Conservation (phyloP, 2,888 invertebrate species). For the Baronia brevicornis region DNA sequence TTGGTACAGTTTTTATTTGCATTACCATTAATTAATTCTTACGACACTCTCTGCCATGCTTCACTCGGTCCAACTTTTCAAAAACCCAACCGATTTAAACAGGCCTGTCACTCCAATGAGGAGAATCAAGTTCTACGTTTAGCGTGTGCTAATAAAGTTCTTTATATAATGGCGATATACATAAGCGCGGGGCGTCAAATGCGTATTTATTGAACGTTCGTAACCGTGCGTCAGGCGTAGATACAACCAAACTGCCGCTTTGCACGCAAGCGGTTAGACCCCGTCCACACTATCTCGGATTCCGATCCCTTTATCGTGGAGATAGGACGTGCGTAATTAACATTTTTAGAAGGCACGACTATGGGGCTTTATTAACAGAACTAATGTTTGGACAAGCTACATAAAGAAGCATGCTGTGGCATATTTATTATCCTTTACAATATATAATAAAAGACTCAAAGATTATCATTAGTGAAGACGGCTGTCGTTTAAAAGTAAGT, state of each 20-base stretch:
- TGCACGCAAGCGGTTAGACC: conserved; percentile 39
- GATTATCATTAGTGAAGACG: no score
- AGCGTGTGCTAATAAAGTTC: conserved; percentile 22
- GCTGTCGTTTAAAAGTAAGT: no score
- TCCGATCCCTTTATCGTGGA: conserved; percentile 19
- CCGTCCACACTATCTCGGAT: conserved; percentile 22
- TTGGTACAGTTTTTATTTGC: neutral
- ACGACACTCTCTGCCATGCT: neutral
- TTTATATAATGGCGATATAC: conserved; percentile 22
- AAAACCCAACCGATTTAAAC: conserved; percentile 11
- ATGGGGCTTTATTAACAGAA: conserved; percentile 1
- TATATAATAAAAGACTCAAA: no score
- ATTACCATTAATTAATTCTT: neutral
- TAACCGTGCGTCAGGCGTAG: conserved; percentile 34
- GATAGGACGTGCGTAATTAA: conserved; percentile 19
- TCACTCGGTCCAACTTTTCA: conserved; percentile 4
- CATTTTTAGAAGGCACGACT: conserved; percentile 16
- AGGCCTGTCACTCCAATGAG: no score
- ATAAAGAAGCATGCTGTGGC: no score
- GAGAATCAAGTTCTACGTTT: no score
- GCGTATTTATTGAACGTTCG: conserved; percentile 53
- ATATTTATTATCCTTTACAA: no score
- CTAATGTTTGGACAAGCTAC: conserved; percentile 15
- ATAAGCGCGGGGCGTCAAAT: conserved; percentile 37
- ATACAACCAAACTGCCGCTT: conserved; percentile 39